Conservation (phyloP, 37 sponge, comb jelly and placozoan genomes). For the Diacarnus erythraeanus region DNA sequence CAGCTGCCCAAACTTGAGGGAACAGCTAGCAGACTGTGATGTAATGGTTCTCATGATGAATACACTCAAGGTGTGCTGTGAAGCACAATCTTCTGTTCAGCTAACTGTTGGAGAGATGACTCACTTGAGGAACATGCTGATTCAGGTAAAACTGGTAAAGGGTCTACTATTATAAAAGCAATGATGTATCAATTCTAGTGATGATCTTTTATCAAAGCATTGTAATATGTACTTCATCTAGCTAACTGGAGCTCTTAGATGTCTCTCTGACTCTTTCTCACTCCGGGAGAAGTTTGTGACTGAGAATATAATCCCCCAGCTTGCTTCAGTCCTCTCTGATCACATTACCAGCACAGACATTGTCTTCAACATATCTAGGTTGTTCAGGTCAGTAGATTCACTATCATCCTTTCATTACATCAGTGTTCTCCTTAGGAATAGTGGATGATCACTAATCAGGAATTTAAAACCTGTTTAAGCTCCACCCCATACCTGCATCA, state of each 20-base stretch:
- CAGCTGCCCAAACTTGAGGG: slow-evolving; percentile 56
- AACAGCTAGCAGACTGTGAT: slow-evolving; percentile 30
- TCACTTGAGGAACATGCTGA: slow-evolving; percentile 12
- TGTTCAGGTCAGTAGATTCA: slow-evolving; percentile 43
- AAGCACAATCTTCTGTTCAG: not conserved
- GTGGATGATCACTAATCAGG: too few relatives aligned
- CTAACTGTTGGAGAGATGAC: not conserved
- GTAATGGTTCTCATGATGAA: slow-evolving; percentile 21
- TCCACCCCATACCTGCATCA: too few relatives aligned
- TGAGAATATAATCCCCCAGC: slow-evolving; percentile 20
- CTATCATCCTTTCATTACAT: not conserved
- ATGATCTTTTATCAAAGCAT: not conserved
- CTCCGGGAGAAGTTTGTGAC: slow-evolving; percentile 27
- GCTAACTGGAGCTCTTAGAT: slow-evolving; percentile 54
- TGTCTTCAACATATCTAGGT: slow-evolving; percentile 68
- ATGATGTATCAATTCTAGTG: not conserved
- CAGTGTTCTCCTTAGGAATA: not conserved
- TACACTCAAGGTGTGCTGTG: slow-evolving; percentile 18
- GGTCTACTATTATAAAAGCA: not conserved
- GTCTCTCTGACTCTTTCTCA: slow-evolving; percentile 45
- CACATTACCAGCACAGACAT: slow-evolving; percentile 41
- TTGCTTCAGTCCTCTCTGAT: slow-evolving; percentile 25
- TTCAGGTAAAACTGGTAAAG: slow-evolving; percentile 5
- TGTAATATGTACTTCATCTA: slow-evolving; percentile 1
- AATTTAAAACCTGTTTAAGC: too few relatives aligned